A percentile compares a stretch with the other conserved stretches of the same genome.
These are phyloP conservation scores for Azemiops feae DNA, from an alignment of 2,113 vertebrate genomes.

Conservation along the genomic window DNA sequence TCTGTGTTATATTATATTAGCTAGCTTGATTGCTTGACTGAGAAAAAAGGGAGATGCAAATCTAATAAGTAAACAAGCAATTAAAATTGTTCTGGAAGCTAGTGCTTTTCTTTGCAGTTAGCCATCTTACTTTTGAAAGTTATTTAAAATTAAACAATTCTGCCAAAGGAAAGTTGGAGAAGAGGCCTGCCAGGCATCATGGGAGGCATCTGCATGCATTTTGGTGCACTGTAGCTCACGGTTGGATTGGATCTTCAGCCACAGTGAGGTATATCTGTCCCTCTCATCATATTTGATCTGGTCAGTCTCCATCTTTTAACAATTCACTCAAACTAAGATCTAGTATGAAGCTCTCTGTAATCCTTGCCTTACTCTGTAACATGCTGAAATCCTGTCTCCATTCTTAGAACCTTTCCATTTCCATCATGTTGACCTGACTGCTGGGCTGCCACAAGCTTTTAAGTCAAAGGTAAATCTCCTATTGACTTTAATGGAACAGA, in stretches of 20 bases:
- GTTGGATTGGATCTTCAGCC: not conserved
- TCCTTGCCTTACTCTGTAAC: not conserved
- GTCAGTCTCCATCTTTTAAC: not conserved
- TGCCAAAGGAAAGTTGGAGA: not conserved
- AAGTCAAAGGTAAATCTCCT: slow-evolving; percentile 40
- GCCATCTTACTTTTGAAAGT: not conserved
- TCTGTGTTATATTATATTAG: not conserved
- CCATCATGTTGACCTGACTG: not conserved
- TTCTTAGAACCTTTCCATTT: not conserved
- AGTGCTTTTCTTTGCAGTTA: not conserved
- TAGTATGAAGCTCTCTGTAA: not conserved
- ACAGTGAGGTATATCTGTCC: not conserved
- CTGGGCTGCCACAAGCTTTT: slow-evolving; percentile 3
- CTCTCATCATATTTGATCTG: not conserved
- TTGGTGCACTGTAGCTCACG: not conserved
- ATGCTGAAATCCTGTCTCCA: not conserved
- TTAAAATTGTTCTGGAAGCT: not conserved
- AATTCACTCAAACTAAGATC: not conserved
- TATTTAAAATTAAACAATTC: not conserved
- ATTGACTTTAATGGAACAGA: slow-evolving; percentile 43
- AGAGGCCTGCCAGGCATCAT: not conserved
- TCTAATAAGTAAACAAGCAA: not conserved
- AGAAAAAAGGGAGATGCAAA: not conserved
- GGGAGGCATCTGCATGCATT: not conserved
- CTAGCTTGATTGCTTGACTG: not conserved